phyloP scores from a whole-genome alignment of 92 coral and sea anemone species.

The Umimayanthus chanpuru region DNA sequence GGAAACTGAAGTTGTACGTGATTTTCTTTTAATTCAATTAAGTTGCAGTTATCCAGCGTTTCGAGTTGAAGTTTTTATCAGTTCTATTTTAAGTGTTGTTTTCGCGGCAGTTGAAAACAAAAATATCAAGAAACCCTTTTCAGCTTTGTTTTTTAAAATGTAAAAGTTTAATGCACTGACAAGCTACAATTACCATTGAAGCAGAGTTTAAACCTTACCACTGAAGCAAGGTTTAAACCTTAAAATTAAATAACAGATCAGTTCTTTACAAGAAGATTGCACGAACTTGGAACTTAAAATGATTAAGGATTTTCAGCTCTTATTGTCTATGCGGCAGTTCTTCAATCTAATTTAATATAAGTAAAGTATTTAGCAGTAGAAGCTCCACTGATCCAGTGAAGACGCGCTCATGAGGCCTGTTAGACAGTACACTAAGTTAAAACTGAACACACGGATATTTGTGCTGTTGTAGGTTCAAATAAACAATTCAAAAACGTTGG shows the following conservation, averaged over 20 bases:
- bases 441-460: background rate
- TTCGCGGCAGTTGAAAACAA: background rate
- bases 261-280: background rate
- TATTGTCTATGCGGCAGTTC: background rate
- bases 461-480: conserved; percentile 1
- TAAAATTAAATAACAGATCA: background rate
- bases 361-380: background rate
- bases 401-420: background rate
- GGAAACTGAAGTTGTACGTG: background rate
- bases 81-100: background rate
- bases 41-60: background rate
- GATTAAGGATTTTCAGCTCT: background rate
- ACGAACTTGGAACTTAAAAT: background rate
- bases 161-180: background rate
- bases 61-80: background rate
- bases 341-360: background rate
- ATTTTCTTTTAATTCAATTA: background rate
- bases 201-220: too few relatives aligned
- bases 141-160: background rate
- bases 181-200: background rate
- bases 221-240: background rate
- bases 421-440: background rate
- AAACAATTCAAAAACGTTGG: conserved; percentile 1
- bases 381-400: too few relatives aligned
- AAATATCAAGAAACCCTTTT: background rate